Evolutionary conservation across 2,888 invertebrate species (phyloP), one percentile per base, ranked within the genome.

Genomic region (Hirtodrosophila histrioides): DNA sequence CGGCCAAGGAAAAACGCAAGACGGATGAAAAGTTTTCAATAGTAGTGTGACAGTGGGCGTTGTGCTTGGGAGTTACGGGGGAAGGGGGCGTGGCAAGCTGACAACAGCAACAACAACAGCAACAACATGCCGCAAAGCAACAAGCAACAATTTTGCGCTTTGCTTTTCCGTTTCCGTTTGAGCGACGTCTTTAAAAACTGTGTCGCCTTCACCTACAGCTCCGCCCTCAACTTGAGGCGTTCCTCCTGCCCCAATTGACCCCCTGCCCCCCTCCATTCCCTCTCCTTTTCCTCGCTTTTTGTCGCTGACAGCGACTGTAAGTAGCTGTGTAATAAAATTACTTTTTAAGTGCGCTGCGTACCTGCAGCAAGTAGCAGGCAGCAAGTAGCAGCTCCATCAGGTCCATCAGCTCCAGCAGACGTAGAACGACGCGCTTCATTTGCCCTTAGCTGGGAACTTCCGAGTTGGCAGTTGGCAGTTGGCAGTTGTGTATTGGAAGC

Each of bases 311-410:
- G 77, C 64, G 57, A 55, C 83, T 69, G 69, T 80, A 85, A 85
- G 88, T 85, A 83, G 88, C 88, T 76, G 71, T 75, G 83, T 85
- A 85, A 85, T 85, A 88, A 85, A 85, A 85, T 85, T 88, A 85
- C 88, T 86, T 86, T 84, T 84, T 86, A 88, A 88, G 80, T 85
- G 83, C 79, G 74, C 63, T 53, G 79, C 73, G 76, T 83, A 83
- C 83, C 78, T 75, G 78, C 39, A 17, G 39, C 24, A 41, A 48
- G 12, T 17, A n/a, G 27, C 11, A 37, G 12, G 33, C 17, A 11
- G n/a, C 3, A 4, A 3, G n/a, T 6, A 23, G 48, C 12, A 2
- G 33, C 31, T 9, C n/a, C 8, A 33, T 27, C 9, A 11, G 12
- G 3, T 36, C 10, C 24, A 3, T n/a, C 8, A 9, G 4, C 1